phyloP scores from a whole-genome alignment of 2,797 vertebrate species.

The Scomberomorus guttatus region DNA sequence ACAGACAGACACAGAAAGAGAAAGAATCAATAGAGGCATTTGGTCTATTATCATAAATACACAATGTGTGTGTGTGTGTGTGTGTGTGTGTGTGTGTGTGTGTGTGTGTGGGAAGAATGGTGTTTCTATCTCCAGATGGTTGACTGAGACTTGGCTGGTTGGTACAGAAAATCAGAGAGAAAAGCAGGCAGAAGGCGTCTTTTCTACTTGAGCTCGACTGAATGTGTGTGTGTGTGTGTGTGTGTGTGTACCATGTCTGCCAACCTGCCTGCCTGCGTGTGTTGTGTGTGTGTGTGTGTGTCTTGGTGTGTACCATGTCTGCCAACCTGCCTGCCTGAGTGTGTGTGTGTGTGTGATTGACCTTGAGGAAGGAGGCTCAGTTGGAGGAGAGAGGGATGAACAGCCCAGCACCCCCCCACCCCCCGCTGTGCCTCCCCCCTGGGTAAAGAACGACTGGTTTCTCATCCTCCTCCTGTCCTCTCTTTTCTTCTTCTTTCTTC shows the following conservation, averaged over 20 bases:
- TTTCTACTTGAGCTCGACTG: slow-evolving; percentile 73
- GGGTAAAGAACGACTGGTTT: slow-evolving; percentile 69
- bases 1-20: slow-evolving; percentile 63
- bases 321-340: slow-evolving; percentile 34
- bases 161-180: slow-evolving; percentile 76
- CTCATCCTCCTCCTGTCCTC: slow-evolving; percentile 66
- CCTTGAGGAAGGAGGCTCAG: slow-evolving; percentile 86
- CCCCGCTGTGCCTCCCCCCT: slow-evolving; percentile 61
- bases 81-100: slow-evolving; percentile 48
- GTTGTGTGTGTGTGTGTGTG: slow-evolving; percentile 32
- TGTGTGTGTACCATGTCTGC: slow-evolving; percentile 52
- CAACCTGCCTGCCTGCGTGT: slow-evolving; percentile 49
- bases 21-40: slow-evolving; percentile 85
- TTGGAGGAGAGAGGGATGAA: slow-evolving; percentile 81
- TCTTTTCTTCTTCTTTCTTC: slow-evolving; percentile 1
- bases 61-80: slow-evolving; percentile 53
- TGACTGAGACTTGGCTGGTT: slow-evolving; percentile 79
- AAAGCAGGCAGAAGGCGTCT: slow-evolving; percentile 76
- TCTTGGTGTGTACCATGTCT: slow-evolving; percentile 19
- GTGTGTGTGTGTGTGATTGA: slow-evolving; percentile 73
- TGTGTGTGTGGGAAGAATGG: slow-evolving; percentile 66
- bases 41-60: slow-evolving; percentile 85
- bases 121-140: slow-evolving; percentile 79
- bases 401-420: slow-evolving; percentile 53
- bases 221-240: slow-evolving; percentile 50